Percentiles rank a stretch among this genome's conserved stretches.
phyloP scores from a whole-genome alignment of 1,140 invertebrate species.

The Mamestra configurata region DNA sequence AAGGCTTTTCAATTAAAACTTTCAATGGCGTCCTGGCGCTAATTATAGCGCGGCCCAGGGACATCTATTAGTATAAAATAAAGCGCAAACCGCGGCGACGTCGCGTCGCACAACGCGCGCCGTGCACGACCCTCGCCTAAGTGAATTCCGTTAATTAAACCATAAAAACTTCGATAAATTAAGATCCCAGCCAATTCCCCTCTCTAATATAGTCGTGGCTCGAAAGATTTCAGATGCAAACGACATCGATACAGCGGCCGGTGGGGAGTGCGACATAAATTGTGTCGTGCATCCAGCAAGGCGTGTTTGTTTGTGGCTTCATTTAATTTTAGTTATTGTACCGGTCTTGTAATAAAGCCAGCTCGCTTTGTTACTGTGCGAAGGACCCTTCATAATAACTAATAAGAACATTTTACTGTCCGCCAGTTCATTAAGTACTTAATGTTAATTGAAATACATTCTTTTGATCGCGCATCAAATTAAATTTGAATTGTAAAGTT shows the following conservation, averaged over 20 bases:
- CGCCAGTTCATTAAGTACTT: constrained; percentile 55
- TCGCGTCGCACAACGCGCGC: constrained; percentile 57
- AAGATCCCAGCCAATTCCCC: constrained; percentile 88
- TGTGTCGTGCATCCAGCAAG: constrained; percentile 65
- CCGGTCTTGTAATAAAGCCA: constrained; percentile 61
- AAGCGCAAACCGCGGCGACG: constrained; percentile 79
- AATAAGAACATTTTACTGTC: constrained; percentile 57
- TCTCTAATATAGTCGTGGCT: constrained; percentile 83
- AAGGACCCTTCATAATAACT: constrained; percentile 65
- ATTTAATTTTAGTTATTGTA: constrained; percentile 79
- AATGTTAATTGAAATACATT: constrained; percentile 55
- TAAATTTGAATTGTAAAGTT: constrained; percentile 19
- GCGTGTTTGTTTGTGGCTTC: constrained; percentile 77
- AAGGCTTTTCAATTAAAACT: constrained; percentile 87
- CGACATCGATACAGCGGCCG: constrained; percentile 79
- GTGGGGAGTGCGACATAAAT: constrained; percentile 71
- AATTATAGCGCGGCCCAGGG: constrained; percentile 78
- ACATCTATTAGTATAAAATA: constrained; percentile 85
- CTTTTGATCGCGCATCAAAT: neutral
- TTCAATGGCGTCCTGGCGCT: constrained; percentile 80
- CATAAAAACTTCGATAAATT: constrained; percentile 89
- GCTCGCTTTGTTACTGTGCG: constrained; percentile 66
- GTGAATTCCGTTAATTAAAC: constrained; percentile 89
- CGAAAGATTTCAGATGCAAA: constrained; percentile 86
- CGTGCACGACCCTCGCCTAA: constrained; percentile 76